Evolutionary conservation across 1,140 invertebrate species (phyloP).

Genomic region (Planococcus citri): DNA sequence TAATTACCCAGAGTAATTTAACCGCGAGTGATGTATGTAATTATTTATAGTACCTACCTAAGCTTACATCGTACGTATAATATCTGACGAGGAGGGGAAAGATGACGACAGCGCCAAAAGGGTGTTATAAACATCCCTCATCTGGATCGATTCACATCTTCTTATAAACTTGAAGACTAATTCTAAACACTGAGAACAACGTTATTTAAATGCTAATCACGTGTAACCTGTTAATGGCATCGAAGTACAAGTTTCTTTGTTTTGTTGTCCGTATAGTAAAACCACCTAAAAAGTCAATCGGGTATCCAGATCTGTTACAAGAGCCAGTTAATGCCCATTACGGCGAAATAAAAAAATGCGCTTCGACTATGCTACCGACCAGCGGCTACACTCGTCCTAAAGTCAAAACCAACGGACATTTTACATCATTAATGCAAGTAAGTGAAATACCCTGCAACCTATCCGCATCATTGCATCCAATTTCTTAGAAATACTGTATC

Average conservation of each 20-base stretch:
- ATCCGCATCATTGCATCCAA: not conserved
- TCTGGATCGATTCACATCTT: no score
- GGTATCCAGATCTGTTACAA: constrained; percentile 27
- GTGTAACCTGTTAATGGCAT: not conserved
- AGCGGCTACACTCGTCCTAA: constrained; percentile 33
- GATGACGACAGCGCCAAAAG: not conserved
- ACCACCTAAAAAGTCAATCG: constrained; percentile 29
- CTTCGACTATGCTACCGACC: constrained; percentile 21
- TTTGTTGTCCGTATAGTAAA: constrained; percentile 26
- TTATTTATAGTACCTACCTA: no score
- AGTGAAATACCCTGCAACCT: constrained; percentile 16
- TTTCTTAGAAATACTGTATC: not conserved
- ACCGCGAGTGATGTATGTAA: no score
- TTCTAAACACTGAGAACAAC: not conserved
- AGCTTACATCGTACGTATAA: no score
- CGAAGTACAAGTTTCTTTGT: no score
- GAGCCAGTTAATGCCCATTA: constrained; percentile 35
- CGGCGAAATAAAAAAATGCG: constrained; percentile 30
- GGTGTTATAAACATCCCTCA: not conserved
- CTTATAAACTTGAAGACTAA: no score
- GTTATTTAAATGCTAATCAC: not conserved
- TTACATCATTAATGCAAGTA: constrained; percentile 45
- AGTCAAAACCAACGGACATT: constrained; percentile 51
- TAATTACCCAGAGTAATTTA: not conserved
- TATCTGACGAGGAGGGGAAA: no score